Evolutionary conservation across 1,140 invertebrate genomes (phyloP), one percentile per base, ranked within the genome.

Genomic region (Micrasema longulum): DNA sequence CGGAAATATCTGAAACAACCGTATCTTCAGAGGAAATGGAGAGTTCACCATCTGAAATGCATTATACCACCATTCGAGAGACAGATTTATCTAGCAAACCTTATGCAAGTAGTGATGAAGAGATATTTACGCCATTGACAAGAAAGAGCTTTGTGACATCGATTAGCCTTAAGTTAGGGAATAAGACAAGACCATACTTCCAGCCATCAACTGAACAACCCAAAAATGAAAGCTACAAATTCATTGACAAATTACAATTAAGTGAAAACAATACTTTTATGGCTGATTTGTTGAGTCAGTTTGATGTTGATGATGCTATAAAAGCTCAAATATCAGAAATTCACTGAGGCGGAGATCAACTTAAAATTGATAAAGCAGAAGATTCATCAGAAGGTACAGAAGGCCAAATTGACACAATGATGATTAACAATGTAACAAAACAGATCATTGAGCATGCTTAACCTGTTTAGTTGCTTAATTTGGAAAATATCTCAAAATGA

Each of bases 101-200:
- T 6, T 69, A n/a, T 22, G 62, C 38, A 35, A 14, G 18, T 36
- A 69, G 41, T 23, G 50, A 68, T 11, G 36, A 68, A 43, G 65
- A 68, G 14, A 41, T 68, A 38, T 68, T 68, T 18, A 68, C 65
- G 23, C 74, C 74, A 12, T 36, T 65, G 31, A 83, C 83, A 12
- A 79, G 78, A 68, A 80, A 82, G 76, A 82, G 80, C 72, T 79
- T 76, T 43, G 77, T 76, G 20, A 83, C 82, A 16, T 83, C 80
- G 0, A 80, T 82, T 1, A 83, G 80, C 74, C 76, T 80, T 55
- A 77, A 83, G 74, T 77, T 83, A 18, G 79, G 74, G 65, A 78
- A 76, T 31, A 73, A 68, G 71, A 73, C 74, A 6, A 67, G 63
- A 53, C 74, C 74, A 11, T 75, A 69, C 36, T 53, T 22, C 47